A percentile compares a stretch with the other conserved stretches of the same genome.
Evolutionary conservation across 2,113 vertebrate species (phyloP).

Genomic region (Stegastes partitus): DNA sequence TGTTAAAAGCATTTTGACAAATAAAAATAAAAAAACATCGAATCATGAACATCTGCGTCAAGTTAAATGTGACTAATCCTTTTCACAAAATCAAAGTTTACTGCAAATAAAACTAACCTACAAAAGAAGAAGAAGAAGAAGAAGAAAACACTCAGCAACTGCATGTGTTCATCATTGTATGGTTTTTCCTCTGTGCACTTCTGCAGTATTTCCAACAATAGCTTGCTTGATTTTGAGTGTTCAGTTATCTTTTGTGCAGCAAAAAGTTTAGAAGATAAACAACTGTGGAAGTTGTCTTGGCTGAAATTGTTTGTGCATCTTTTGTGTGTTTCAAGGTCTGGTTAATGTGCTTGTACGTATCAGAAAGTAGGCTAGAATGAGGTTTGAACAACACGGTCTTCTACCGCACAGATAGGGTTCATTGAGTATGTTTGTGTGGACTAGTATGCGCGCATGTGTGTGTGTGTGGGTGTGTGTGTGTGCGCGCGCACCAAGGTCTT

Average conservation of each 20-base stretch:
- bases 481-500: slow-evolving; percentile 41
- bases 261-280: slow-evolving; percentile 33
- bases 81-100: too few species aligned
- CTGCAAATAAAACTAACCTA: too few species aligned
- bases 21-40: too few species aligned
- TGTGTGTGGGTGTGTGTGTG: slow-evolving; percentile 2
- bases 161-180: not conserved
- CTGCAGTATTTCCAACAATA: slow-evolving; percentile 15
- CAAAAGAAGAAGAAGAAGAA: too few species aligned
- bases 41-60: too few species aligned
- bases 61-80: too few species aligned
- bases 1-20: too few species aligned
- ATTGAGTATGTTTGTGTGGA: slow-evolving; percentile 5
- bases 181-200: slow-evolving; percentile 3
- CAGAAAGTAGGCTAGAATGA: slow-evolving; percentile 34
- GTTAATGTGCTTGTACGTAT: slow-evolving; percentile 47
- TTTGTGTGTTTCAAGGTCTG: slow-evolving; percentile 27
- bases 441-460: not conserved
- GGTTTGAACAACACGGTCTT: slow-evolving; percentile 46
- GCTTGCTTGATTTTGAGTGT: slow-evolving; percentile 1
- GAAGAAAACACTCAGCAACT: too few species aligned
- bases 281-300: not conserved
- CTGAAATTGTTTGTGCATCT: slow-evolving; percentile 8
- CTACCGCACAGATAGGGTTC: slow-evolving; percentile 45
- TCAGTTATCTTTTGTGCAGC: slow-evolving; percentile 9